Percentiles rank a stretch among this genome's conserved stretches.
Conservation (phyloP, 2,888 invertebrate species). For the Heliconius ethilla region DNA sequence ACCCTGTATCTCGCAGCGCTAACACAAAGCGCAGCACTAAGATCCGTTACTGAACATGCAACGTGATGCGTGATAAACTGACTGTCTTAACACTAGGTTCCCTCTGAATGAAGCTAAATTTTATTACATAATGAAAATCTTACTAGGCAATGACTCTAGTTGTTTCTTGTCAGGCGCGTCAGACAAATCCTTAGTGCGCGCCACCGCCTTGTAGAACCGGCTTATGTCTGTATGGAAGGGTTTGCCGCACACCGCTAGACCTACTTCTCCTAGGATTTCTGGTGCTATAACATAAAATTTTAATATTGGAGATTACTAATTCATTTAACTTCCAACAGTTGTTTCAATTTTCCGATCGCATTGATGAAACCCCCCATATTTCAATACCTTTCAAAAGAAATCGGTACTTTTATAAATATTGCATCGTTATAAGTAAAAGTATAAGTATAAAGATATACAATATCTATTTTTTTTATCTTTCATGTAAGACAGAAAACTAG, state of each 20-base stretch:
- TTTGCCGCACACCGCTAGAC: constrained; percentile 83
- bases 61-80: too few species aligned
- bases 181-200: constrained; percentile 68
- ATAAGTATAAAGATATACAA: too few species aligned
- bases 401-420: too few species aligned
- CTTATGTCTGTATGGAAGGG: constrained; percentile 71
- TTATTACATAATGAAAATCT: constrained; percentile 45
- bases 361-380: too few species aligned
- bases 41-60: too few species aligned
- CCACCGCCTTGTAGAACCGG: constrained; percentile 71
- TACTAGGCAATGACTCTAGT: constrained; percentile 78
- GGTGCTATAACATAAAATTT: constrained; percentile 56
- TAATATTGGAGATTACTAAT: neutral
- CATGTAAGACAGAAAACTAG: neutral
- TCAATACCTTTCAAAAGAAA: too few species aligned
- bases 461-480: neutral
- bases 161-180: constrained; percentile 69
- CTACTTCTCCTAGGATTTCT: constrained; percentile 79
- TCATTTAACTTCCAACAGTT: neutral
- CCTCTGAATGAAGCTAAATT: too few species aligned
- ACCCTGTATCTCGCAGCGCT: too few species aligned
- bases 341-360: too few species aligned
- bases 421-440: too few species aligned
- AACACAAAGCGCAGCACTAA: too few species aligned
- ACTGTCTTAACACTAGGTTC: too few species aligned